phyloP scores from a whole-genome alignment of 2,888 invertebrate genomes.

The Argyresthia albistria region DNA sequence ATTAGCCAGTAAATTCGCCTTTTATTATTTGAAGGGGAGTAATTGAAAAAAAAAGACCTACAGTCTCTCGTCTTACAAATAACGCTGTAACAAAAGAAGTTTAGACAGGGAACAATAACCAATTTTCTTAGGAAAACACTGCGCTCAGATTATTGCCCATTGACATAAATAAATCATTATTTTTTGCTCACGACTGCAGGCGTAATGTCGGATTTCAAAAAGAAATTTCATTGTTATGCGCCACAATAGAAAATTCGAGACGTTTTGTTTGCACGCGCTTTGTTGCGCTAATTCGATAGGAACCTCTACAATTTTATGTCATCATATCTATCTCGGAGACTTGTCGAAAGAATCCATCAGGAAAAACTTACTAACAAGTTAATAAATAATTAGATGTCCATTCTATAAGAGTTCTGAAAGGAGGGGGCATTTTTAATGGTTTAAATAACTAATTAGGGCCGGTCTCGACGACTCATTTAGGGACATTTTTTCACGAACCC shows the following conservation, averaged over 20 bases:
- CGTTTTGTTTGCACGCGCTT: conserved; percentile 45
- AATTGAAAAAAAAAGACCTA: conserved; percentile 46
- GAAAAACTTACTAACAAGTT: not conserved
- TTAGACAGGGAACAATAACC: conserved; percentile 63
- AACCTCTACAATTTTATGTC: not conserved
- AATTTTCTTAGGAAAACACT: conserved; percentile 60
- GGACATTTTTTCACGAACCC: conserved; percentile 35
- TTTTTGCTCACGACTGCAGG: conserved; percentile 16
- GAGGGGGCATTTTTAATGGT: not conserved
- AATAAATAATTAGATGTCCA: not conserved
- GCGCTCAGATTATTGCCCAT: conserved; percentile 48
- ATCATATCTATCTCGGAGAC: not conserved
- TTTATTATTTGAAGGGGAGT: conserved; percentile 44
- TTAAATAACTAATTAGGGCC: conserved; percentile 3
- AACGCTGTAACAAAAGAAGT: conserved; percentile 64
- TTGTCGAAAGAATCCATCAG: not conserved
- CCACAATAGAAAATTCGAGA: conserved; percentile 63
- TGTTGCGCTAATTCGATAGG: conserved; percentile 24
- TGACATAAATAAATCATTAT: conserved; percentile 72
- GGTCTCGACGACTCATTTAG: conserved; percentile 2
- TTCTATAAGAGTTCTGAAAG: not conserved
- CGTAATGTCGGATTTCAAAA: conserved; percentile 5
- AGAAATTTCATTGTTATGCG: conserved; percentile 60
- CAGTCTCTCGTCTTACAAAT: conserved; percentile 60
- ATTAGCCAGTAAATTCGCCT: conserved; percentile 44